Base-by-base conservation (phyloP, 2,113 vertebrate genomes). In the Dicrurus megarhynchus region DNA sequence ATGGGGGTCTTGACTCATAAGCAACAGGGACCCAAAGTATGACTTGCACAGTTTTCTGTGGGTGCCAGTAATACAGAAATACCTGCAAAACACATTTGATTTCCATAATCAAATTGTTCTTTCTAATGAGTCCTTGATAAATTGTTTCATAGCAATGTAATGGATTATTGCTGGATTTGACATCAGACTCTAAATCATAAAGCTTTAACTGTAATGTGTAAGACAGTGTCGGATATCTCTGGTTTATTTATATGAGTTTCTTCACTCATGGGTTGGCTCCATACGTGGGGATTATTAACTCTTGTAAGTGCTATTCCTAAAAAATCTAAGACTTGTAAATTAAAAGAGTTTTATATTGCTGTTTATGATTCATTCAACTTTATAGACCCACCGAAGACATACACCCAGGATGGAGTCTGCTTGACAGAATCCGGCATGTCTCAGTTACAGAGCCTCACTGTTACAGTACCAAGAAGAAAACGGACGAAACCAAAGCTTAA, bases 401-500 rank as follows among this genome's bases (percentile, higher is more conserved):
- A 99, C 97, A 99, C 99, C 63, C 99, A 99, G 98, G 99, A 99
- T 57, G 99, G 99, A 32, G 99, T 99, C 86, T 99, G 99, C 97
- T 97, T 99, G 96, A 99, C 99, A 1, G 99, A 99, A 98, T 98
- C 98, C 8, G 99, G 99, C 61, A 98, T 99, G 96, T 98, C 98
- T 61, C 99, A 99, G 95, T 98, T 99, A 71, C 99, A 99, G 98
- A 98, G 99, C 85, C 98, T 99, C 69, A 98, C 98, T 30, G 98
- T 98, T 49, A 98, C 98, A 22, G 98, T 98, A 4, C 98, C 98
- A 0, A 98, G 99, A 84, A 98, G 98, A 95, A 99, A 99, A 95
- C 98, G 99, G 87, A 98, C 98, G 79, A 99, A 99, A 97, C 99
- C 99, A 97, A 99, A 99, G 98, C 98, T 99, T 88, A 99, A 99